Conservation (phyloP, 2,113 vertebrate genomes). For the Thunnus maccoyii region DNA sequence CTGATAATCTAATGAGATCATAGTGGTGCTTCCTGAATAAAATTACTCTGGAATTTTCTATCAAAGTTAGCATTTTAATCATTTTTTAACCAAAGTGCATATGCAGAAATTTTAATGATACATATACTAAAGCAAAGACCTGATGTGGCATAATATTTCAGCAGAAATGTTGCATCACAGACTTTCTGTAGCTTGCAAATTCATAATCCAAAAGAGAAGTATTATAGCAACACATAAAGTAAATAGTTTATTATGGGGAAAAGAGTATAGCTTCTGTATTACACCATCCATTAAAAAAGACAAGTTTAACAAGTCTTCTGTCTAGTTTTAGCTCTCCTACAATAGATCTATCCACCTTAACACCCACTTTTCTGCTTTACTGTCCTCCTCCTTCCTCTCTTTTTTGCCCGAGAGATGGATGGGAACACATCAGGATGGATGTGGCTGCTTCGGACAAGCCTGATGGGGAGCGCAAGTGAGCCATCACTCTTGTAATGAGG, state of each 20-base stretch:
- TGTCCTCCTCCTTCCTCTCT: constrained; percentile 18
- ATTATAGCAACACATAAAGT: neutral
- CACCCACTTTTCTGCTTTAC: constrained; percentile 37
- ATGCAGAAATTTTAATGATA: constrained; percentile 29
- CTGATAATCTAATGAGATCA: neutral
- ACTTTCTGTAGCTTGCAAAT: constrained; percentile 1
- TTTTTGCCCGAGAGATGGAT: constrained; percentile 70
- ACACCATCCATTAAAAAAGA: constrained; percentile 3
- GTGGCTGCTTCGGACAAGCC: constrained; percentile 41
- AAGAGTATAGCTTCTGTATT: constrained; percentile 6
- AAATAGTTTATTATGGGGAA: constrained; percentile 12
- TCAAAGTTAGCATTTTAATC: neutral
- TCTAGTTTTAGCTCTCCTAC: constrained; percentile 33
- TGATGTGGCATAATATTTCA: constrained; percentile 14
- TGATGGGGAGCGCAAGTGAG: constrained; percentile 50
- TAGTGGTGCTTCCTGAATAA: neutral
- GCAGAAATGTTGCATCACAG: constrained; percentile 10
- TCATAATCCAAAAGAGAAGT: constrained; percentile 10
- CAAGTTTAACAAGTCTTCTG: constrained; percentile 15
- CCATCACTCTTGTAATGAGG: constrained; percentile 75
- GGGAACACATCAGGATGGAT: constrained; percentile 52
- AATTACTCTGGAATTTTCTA: neutral
- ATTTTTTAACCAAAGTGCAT: too few relatives aligned
- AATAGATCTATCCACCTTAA: constrained; percentile 40
- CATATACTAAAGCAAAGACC: neutral